Conservation (phyloP, 2,797 vertebrate genomes). For the Lates japonicus region DNA sequence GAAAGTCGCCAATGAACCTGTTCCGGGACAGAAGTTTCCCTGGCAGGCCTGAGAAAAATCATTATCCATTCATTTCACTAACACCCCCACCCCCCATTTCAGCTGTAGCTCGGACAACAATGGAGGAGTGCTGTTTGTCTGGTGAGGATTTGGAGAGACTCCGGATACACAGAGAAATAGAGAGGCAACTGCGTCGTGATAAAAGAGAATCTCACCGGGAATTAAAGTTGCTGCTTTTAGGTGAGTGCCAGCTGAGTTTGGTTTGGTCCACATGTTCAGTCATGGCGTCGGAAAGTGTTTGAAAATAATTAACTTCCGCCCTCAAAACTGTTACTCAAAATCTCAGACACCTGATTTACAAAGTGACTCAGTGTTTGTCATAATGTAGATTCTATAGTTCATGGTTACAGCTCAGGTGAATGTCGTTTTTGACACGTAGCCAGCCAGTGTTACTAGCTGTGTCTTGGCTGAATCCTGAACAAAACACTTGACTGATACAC, state of each 20-base stretch:
- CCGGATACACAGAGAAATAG: conserved; percentile 88
- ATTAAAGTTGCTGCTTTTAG: conserved; percentile 90
- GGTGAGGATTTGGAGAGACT: conserved; percentile 81
- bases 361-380: not conserved
- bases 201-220: conserved; percentile 81
- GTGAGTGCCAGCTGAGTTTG: conserved; percentile 80
- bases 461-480: too few species aligned
- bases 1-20: conserved; percentile 52
- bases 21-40: conserved; percentile 45
- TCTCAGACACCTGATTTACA: too few species aligned
- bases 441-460: too few species aligned
- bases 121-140: conserved; percentile 87
- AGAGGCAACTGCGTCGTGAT: conserved; percentile 88
- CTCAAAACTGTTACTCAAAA: not conserved
- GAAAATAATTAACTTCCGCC: not conserved
- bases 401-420: not conserved
- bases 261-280: not conserved
- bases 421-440: too few species aligned
- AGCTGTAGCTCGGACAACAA: conserved; percentile 52
- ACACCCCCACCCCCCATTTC: not conserved
- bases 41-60: conserved; percentile 22
- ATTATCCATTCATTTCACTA: conserved; percentile 7
- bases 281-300: not conserved
- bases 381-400: not conserved
- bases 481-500: too few species aligned